Base-by-base conservation (phyloP, 2,113 vertebrate species). In the Crotophaga sulcirostris region DNA sequence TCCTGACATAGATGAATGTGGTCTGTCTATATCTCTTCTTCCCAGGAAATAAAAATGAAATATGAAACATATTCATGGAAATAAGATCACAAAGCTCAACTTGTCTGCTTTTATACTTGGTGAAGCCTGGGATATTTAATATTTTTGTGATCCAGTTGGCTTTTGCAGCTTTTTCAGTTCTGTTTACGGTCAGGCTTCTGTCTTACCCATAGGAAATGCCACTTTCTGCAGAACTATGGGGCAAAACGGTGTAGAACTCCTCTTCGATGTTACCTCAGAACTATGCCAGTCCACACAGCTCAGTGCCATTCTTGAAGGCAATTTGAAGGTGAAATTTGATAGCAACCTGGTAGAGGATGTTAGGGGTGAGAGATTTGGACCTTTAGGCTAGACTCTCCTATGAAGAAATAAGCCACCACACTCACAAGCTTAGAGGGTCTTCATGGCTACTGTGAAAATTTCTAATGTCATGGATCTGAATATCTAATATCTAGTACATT, bases 1-100 rank as follows among this genome's bases (percentile, higher is more conserved):
- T 88, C 49, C 42, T 96, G 93, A 74, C 91, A 83, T 19, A 87
- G 78, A 92, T 89, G 28, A 89, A 89, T 89, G 45, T 64, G 25
- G 17, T 59, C 89, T 60, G 66, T 73, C 80, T 76, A 10, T 76
- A 47, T 62, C 87, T 84, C 58, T 87, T 40, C 54, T 87, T 87
- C 56, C 68, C 67, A 85, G 58, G 75, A 89, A 91, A 79, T 76
- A 95, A 87, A 96, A 93, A 59, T 93, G 91, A 95, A 94, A 87
- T 92, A 93, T 78, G 58, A 87, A 94, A 70, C 47, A 23, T 58
- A 81, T 56, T 94, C 34, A 87, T 74, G 60, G 60, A 89, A 94
- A 78, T 72, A 87, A 63, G 62, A 82, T 94, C 80, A 87, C 84
- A 87, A 89, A 91, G 40, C 66, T 62, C 86, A 23, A 45, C 36